Percentiles rank a stretch among this genome's conserved stretches.
These are phyloP conservation scores for Phaethornis superciliosus DNA, from an alignment of 2,113 vertebrate species.

Conservation along the genomic window DNA sequence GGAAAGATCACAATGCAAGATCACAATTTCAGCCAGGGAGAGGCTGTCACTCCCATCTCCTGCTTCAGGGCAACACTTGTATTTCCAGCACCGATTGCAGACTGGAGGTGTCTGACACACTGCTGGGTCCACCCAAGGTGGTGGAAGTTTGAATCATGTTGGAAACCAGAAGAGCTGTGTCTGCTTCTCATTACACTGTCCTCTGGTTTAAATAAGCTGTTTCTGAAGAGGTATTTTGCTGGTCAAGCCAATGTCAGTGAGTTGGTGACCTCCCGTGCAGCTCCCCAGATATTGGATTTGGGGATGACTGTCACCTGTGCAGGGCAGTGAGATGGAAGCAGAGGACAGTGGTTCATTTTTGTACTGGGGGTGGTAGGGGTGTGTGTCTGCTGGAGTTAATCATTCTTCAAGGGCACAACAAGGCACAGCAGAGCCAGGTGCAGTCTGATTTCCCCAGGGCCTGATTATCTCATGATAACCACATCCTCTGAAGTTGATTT, in stretches of 20 bases:
- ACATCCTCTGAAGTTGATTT: conserved; percentile 68
- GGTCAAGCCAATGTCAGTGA: background rate
- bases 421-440: conserved; percentile 65
- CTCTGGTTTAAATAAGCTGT: background rate
- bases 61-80: background rate
- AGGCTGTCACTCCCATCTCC: background rate
- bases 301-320: background rate
- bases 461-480: conserved; percentile 75
- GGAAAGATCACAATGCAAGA: background rate
- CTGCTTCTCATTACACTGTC: background rate
- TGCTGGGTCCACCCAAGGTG: background rate
- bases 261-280: background rate
- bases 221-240: background rate
- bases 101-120: background rate
- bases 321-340: background rate
- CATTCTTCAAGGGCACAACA: conserved; percentile 10
- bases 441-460: conserved; percentile 65
- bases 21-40: background rate
- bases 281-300: background rate
- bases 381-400: conserved; percentile 32
- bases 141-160: background rate
- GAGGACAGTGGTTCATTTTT: background rate
- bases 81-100: background rate
- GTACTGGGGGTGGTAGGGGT: background rate
- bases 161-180: background rate